A percentile compares a stretch with the other conserved stretches of the same genome.
These are phyloP conservation scores for Rhinella marina DNA, from an alignment of 2,797 vertebrate species.

Conservation along the genomic window DNA sequence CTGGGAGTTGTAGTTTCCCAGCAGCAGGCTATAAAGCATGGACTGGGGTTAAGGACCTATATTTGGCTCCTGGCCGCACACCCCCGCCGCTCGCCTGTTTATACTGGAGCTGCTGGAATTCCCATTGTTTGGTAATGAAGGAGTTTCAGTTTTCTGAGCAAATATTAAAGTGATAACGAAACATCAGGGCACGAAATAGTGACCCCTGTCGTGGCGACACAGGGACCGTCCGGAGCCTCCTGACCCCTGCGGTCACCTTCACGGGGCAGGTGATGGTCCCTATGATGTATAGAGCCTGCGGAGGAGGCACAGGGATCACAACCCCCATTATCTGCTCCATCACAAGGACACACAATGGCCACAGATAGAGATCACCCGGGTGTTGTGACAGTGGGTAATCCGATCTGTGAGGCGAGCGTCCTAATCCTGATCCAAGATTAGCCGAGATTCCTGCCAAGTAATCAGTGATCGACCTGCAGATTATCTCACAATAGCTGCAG, in stretches of 20 bases:
- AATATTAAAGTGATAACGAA: not conserved
- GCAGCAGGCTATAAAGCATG: not conserved
- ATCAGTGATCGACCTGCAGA: not conserved
- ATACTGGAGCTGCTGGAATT: not conserved
- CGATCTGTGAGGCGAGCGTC: not conserved
- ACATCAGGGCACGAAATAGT: not conserved
- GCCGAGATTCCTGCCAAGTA: not conserved
- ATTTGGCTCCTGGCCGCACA: not conserved
- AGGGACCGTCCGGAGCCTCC: not conserved
- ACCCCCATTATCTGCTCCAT: conserved; percentile 6
- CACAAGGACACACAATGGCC: conserved; percentile 46
- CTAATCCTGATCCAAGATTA: no score
- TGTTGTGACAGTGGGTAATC: not conserved
- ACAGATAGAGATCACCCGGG: conserved; percentile 23
- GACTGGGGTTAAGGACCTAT: not conserved
- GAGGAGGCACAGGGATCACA: not conserved
- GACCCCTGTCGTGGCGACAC: not conserved
- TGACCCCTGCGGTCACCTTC: conserved; percentile 31
- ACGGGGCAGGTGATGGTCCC: not conserved
- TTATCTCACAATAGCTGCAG: not conserved
- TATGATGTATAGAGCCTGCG: not conserved
- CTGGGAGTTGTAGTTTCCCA: not conserved
- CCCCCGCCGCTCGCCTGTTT: not conserved
- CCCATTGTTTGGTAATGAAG: conserved; percentile 21
- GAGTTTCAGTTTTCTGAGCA: conserved; percentile 23